These are phyloP conservation scores for Subacronicta megacephala DNA, from an alignment of 2,888 invertebrate genomes.

Conservation along the genomic window DNA sequence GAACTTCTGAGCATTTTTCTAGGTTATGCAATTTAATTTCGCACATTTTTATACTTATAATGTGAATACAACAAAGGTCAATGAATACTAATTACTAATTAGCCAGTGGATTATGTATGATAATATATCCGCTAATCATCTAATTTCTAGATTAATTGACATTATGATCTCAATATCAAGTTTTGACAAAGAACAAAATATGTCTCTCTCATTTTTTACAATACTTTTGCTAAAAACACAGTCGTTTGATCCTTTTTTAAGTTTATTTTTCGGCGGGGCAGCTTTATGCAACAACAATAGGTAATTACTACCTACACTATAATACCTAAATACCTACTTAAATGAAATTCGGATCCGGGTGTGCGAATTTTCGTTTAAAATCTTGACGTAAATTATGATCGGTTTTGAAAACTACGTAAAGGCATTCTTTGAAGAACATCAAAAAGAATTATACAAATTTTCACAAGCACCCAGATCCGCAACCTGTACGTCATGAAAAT, in stretches of 20 bases:
- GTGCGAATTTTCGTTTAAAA: slow-evolving; percentile 60
- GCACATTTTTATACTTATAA: neutral
- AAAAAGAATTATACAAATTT: no score
- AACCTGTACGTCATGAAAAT: no score
- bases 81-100: slow-evolving; percentile 5
- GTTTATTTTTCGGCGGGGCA: neutral
- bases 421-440: no score
- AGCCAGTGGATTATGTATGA: slow-evolving; percentile 12
- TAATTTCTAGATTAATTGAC: slow-evolving; percentile 31
- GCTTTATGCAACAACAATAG: neutral
- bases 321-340: no score
- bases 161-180: neutral
- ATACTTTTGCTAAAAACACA: neutral
- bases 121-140: slow-evolving; percentile 27
- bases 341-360: no score
- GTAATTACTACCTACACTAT: neutral
- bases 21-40: neutral
- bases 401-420: no score
- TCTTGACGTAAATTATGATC: no score
- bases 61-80: slow-evolving; percentile 13
- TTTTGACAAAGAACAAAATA: neutral
- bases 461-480: no score
- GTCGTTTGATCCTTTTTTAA: neutral
- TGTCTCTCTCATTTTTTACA: neutral
- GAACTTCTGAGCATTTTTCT: no score